A percentile compares a stretch with the other conserved stretches of the same genome.
phyloP scores from a whole-genome alignment of 2,113 vertebrate genomes.

The Sus scrofa region T2T-Sscrofa CM000812.6:219427001-219427500 shows the following conservation, averaged over 20 bases:
- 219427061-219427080: not conserved
- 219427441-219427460: not conserved
- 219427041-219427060: not conserved
- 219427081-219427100: not conserved
- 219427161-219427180: not conserved
- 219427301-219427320: not conserved
- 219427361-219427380: not conserved
- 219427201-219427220: slow-evolving; percentile 27
- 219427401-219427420: slow-evolving; percentile 22
- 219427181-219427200: not conserved
- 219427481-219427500: not conserved
- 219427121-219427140: slow-evolving; percentile 37
- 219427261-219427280: not conserved
- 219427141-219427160: not conserved
- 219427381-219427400: not conserved
- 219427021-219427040: not conserved
- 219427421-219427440: not conserved
- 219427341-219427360: not conserved
- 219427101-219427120: not conserved
- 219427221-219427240: slow-evolving; percentile 28
- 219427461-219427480: no score
- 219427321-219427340: not conserved
- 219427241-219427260: slow-evolving; percentile 33
- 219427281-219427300: slow-evolving; percentile 9
- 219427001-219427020: not conserved